Evolutionary conservation across 2,797 vertebrate species (phyloP), one percentile per base, ranked within the genome.

Genomic region (Pogonophryne albipinna): DNA sequence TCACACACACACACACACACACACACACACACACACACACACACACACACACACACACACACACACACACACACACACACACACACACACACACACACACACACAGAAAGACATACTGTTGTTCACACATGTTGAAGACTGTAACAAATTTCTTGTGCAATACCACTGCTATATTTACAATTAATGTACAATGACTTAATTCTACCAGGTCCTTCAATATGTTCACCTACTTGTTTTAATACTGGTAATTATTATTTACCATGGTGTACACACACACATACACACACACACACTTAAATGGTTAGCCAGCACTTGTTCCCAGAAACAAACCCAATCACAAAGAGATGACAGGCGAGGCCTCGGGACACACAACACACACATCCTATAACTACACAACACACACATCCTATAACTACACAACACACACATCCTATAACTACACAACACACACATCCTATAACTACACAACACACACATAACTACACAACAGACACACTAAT

Each of bases 291-390:
- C 58, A 59, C 42, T 58, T 17, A 71, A 41, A 71, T 20, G 52
- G 57, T 58, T 66, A 45, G 74, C 55, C 41, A 51, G 49, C 2
- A 31, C 60, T 67, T 76, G 70, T 78, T 87, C 78, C 55, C 51
- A 78, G 82, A 84, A 87, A 78, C 66, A 80, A 68, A 78, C 31
- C 14, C 74, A 77, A 76, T 85, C 83, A 85, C 82, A 64, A 41
- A 62, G 56, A 59, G 59, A 76, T 80, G 87, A 89, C 78, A 79
- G 79, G 6, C 2, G 14, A 74, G 52, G 61, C 66, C 79, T 66
- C 14, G 20, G 72, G 85, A 85, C 71, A n/a, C n/a, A n/a, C n/a
- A n/a, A n/a, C n/a, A n/a, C n/a, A n/a, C n/a, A n/a, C n/a, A n/a
- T n/a, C n/a, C n/a, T n/a, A n/a, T n/a, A n/a, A n/a, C n/a, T n/a